Evolutionary conservation across 2,888 invertebrate species (phyloP).

Genomic region (Philaethria dido): DNA sequence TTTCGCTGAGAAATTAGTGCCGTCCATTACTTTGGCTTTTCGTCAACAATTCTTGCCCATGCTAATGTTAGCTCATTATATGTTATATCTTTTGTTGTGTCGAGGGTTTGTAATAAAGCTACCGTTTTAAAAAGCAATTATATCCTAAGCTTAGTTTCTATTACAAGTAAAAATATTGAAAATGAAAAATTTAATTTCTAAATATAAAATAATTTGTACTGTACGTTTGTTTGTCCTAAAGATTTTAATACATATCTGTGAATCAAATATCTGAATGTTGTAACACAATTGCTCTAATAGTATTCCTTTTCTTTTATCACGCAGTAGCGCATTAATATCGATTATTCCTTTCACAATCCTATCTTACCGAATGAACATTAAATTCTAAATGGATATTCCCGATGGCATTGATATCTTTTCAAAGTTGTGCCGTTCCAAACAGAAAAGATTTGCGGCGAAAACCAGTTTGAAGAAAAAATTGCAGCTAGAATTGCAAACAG

Average conservation of each 20-base stretch:
- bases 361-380: conserved; percentile 30
- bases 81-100: conserved; percentile 23
- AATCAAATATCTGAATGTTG: background rate
- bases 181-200: background rate
- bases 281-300: background rate
- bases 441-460: conserved; percentile 36
- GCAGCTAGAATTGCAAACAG: conserved; percentile 29
- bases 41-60: conserved; percentile 29
- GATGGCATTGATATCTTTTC: conserved; percentile 34
- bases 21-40: conserved; percentile 37
- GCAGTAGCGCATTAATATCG: background rate
- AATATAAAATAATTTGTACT: background rate
- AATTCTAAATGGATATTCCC: conserved; percentile 34
- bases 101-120: conserved; percentile 8
- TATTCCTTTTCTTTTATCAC: background rate
- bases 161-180: background rate
- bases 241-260: too few relatives aligned
- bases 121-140: background rate
- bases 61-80: conserved; percentile 33
- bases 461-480: conserved; percentile 31
- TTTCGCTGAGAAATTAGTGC: conserved; percentile 62
- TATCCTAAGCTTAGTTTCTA: conserved; percentile 3
- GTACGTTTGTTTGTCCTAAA: too few relatives aligned
- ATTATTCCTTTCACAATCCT: conserved; percentile 11
- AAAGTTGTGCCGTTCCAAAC: conserved; percentile 28